Evolutionary conservation across 2,113 vertebrate species (phyloP), one percentile per base, ranked within the genome.

Genomic region (Columbina picui): DNA sequence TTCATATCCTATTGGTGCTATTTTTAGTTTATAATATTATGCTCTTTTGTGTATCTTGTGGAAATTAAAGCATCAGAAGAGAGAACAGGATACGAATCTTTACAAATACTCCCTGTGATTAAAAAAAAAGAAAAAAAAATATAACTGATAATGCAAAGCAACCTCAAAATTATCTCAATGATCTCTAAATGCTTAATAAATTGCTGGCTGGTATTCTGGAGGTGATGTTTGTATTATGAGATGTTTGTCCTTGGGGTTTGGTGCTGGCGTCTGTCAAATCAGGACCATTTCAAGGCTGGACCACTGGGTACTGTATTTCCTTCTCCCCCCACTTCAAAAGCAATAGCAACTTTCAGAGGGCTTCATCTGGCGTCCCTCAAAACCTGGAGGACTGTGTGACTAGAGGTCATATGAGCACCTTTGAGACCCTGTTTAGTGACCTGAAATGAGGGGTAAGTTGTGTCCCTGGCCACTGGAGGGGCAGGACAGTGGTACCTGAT

Each of bases 281-380:
- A 45, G 25, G 12, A 11, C 5, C 11, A 7, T 50, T 64, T 74
- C 34, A 39, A 75, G 50, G 21, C 22, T 6, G 14, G 18, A 19
- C 6, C 2, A 13, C 27, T 59, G 19, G 13, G 12, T 38, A 68
- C 22, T 4, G 2, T 2, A n/a, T 7, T 5, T 61, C 15, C 9
- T 64, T 53, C n/a, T 18, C 6, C 12, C 8, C 3, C 5, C 0
- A 0, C 15, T 38, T 68, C 10, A 11, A 18, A 6, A 52, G 29
- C 15, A 18, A 21, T 7, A n/a, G 5, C 22, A 64, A 19, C 13
- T 14, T 59, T 55, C 55, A 70, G 45, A 53, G 10, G 6, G 29
- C 14, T 6, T 75, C 30, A 9, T 64, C 30, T 36, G 49, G 8
- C 5, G 14, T 57, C 16, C 26, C 19, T 20, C 55, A 64, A 68